Evolutionary conservation across 2,113 vertebrate species (phyloP).

Genomic region (Mus musculus): DNA sequence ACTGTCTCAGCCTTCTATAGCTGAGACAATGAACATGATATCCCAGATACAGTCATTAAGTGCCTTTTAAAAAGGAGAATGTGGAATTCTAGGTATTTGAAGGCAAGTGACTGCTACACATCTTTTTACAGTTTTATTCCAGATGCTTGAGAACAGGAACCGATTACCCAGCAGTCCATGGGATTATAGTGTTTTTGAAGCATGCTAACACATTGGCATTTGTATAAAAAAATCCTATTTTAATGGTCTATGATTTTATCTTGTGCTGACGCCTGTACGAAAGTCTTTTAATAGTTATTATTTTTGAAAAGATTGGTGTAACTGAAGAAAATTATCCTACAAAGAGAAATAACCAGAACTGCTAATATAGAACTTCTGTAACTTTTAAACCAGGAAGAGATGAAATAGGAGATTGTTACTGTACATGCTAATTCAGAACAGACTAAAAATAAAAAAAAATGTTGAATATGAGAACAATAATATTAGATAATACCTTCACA

Average conservation of each 20-base stretch:
- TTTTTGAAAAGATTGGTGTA: neutral
- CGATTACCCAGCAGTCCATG: neutral
- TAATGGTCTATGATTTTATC: constrained; percentile 49
- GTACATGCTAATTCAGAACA: constrained; percentile 67
- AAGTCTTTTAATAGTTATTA: constrained; percentile 33
- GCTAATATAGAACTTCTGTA: constrained; percentile 70
- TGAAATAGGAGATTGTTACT: constrained; percentile 62
- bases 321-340: constrained; percentile 49
- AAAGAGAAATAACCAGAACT: constrained; percentile 67
- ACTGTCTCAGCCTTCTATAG: too few relatives aligned
- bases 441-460: constrained; percentile 64
- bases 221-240: constrained; percentile 4
- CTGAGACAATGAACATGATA: neutral
- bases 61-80: neutral
- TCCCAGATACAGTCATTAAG: neutral
- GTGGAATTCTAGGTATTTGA: neutral
- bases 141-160: neutral
- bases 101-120: rapidly evolving
- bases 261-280: neutral
- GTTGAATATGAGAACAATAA: constrained; percentile 62
- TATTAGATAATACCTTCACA: constrained; percentile 70
- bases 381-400: constrained; percentile 64
- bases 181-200: neutral
- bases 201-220: neutral
- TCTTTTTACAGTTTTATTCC: neutral